Conservation (phyloP, 2,888 invertebrate species). For the Heliconius ethilla region DNA sequence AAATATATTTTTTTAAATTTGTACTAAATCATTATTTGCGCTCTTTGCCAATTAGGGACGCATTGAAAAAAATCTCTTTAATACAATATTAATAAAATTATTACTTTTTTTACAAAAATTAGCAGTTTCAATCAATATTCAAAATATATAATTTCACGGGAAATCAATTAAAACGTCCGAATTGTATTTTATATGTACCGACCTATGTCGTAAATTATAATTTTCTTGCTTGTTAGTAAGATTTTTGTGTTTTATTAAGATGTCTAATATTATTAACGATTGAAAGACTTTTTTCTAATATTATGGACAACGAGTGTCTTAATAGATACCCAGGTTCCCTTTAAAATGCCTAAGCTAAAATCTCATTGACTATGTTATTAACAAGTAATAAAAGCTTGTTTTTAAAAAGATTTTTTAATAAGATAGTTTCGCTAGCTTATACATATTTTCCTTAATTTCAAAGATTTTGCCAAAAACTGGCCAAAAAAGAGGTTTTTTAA, state of each 20-base stretch:
- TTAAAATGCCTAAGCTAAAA: too few species aligned
- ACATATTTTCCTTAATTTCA: background rate
- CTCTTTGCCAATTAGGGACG: background rate
- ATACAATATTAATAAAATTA: background rate
- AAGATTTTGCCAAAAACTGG: background rate
- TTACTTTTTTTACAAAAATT: background rate
- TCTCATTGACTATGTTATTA: too few species aligned
- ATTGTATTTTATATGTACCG: background rate
- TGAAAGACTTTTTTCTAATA: too few species aligned
- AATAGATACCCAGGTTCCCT: too few species aligned
- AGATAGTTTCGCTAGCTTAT: background rate
- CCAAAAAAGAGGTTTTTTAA: background rate
- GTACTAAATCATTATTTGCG: fast-evolving
- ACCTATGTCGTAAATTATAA: constrained; percentile 4
- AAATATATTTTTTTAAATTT: background rate
- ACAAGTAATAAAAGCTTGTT: too few species aligned
- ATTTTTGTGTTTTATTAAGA: background rate
- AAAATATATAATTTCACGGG: constrained; percentile 9
- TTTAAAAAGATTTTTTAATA: too few species aligned
- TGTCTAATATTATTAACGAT: too few species aligned
- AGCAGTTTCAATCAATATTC: constrained; percentile 3
- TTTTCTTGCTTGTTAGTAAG: constrained; percentile 6
- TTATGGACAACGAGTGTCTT: too few species aligned
- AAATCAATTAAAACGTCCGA: constrained; percentile 4
- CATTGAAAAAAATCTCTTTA: background rate